A percentile compares a stretch with the other conserved stretches of the same genome.
Conservation (phyloP, 2,888 invertebrate species). For the Thecocarcelia acutangulata region DNA sequence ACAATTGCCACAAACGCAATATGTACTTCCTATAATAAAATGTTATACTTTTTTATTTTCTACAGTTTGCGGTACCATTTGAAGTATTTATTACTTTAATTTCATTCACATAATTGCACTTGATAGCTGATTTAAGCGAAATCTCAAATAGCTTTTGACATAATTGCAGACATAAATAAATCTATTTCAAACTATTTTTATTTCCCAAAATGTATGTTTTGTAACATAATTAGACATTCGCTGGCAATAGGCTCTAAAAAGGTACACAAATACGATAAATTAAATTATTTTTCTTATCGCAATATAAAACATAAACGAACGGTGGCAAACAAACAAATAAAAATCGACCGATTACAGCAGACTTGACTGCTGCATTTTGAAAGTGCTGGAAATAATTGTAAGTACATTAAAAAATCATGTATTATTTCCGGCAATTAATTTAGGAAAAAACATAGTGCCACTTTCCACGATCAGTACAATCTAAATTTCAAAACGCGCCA, state of each 20-base stretch:
- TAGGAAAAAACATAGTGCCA: too few relatives aligned
- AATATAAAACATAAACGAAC: constrained; percentile 43
- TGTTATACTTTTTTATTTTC: neutral
- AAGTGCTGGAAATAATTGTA: constrained; percentile 4
- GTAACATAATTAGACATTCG: constrained; percentile 38
- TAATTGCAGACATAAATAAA: constrained; percentile 25
- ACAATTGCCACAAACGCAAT: too few relatives aligned
- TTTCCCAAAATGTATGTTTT: neutral
- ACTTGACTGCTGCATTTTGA: neutral
- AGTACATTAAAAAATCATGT: constrained; percentile 1
- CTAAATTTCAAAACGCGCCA: too few relatives aligned
- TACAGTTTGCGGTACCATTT: neutral
- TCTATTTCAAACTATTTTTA: neutral
- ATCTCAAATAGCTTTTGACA: constrained; percentile 30
- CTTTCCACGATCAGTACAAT: too few relatives aligned
- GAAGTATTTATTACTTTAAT: constrained; percentile 6
- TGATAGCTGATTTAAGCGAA: constrained; percentile 18
- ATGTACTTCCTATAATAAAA: neutral
- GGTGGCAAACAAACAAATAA: constrained; percentile 21
- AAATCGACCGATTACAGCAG: neutral
- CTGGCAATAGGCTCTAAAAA: neutral
- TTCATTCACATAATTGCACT: neutral
- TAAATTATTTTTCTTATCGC: constrained; percentile 44
- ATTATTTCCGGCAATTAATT: too few relatives aligned
- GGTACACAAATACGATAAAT: neutral